Percentiles rank a stretch among this genome's conserved stretches.
These are phyloP conservation scores for Philaethria dido DNA, from an alignment of 2,888 invertebrate species.

Conservation along the genomic window DNA sequence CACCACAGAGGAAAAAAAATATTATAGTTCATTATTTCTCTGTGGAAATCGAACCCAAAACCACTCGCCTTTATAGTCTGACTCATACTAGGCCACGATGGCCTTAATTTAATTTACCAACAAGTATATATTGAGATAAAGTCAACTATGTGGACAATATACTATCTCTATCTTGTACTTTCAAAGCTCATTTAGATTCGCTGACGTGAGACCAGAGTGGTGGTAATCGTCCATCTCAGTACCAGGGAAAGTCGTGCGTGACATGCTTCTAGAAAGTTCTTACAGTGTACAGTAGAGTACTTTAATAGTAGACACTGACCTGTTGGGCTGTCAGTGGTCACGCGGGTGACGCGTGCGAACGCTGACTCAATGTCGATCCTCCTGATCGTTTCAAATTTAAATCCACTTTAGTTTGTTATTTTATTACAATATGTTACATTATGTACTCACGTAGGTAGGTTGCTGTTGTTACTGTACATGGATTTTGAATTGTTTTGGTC, in stretches of 20 bases:
- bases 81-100: too few relatives aligned
- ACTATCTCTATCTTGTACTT: not conserved
- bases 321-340: constrained; percentile 48
- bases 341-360: constrained; percentile 47
- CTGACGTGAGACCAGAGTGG: constrained; percentile 14
- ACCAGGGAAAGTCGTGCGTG: constrained; percentile 49
- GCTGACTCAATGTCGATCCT: constrained; percentile 26
- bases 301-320: constrained; percentile 55
- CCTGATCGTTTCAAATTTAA: constrained; percentile 1
- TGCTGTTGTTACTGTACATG: not conserved
- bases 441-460: not conserved
- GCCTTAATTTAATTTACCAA: too few relatives aligned
- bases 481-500: not conserved
- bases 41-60: too few relatives aligned
- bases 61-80: too few relatives aligned
- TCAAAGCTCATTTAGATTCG: constrained; percentile 15
- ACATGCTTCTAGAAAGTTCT: constrained; percentile 60
- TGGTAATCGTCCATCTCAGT: constrained; percentile 28
- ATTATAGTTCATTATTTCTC: too few relatives aligned
- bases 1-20: too few relatives aligned
- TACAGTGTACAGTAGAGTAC: constrained; percentile 37
- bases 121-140: not conserved
- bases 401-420: constrained; percentile 12
- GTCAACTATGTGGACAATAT: not conserved
- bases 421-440: not conserved